Evolutionary conservation across 1,140 invertebrate species (phyloP).

Genomic region (Lethrus apterus): DNA sequence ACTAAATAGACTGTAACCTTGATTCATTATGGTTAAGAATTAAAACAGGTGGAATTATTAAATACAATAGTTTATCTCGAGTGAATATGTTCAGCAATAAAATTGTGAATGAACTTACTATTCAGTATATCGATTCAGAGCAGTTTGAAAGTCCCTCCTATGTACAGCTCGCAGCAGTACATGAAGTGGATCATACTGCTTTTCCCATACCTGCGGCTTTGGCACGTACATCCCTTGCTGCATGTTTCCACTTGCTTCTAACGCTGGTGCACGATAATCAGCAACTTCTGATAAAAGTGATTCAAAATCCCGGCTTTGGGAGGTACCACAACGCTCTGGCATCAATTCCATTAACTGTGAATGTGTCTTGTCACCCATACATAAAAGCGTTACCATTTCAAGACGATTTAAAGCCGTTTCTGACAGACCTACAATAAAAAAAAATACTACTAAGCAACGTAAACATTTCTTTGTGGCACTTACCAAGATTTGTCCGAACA

Average conservation of each 20-base stretch:
- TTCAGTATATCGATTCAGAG: constrained; percentile 81
- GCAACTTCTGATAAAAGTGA: constrained; percentile 71
- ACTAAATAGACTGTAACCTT: too few relatives aligned
- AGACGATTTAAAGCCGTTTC: constrained; percentile 54
- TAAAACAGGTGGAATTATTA: too few relatives aligned
- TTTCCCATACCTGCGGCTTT: constrained; percentile 81
- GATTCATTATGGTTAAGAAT: too few relatives aligned
- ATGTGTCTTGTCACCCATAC: constrained; percentile 91
- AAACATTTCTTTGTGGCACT: constrained; percentile 22
- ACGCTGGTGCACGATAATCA: constrained; percentile 65
- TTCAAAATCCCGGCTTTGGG: constrained; percentile 86
- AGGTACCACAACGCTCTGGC: constrained; percentile 89
- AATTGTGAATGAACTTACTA: constrained; percentile 55
- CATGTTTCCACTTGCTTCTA: constrained; percentile 73
- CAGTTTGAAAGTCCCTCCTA: constrained; percentile 85
- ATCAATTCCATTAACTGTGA: constrained; percentile 90
- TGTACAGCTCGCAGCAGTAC: constrained; percentile 86
- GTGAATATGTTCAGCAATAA: not conserved
- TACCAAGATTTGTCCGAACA: constrained; percentile 84
- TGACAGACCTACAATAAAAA: constrained; percentile 40
- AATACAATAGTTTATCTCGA: too few relatives aligned
- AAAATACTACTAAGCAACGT: not conserved
- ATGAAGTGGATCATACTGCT: constrained; percentile 90
- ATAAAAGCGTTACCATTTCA: constrained; percentile 88
- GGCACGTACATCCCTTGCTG: constrained; percentile 93